A percentile compares a stretch with the other conserved stretches of the same genome.
phyloP scores from a whole-genome alignment of 2,888 invertebrate genomes.

The Epinotia bilunana region DNA sequence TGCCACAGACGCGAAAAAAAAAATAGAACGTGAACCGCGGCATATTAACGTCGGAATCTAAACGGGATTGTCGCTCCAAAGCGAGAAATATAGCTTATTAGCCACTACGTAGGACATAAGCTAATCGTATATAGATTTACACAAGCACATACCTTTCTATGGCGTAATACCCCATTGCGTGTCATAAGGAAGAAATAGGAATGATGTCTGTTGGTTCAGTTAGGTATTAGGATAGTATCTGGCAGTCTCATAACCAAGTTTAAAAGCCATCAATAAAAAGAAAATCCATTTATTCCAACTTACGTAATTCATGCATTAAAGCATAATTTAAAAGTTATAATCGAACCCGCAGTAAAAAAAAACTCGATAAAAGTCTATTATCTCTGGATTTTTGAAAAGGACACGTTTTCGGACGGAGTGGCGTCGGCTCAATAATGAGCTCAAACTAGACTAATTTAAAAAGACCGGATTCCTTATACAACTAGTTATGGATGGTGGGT shows the following conservation, averaged over 20 bases:
- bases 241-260: background rate
- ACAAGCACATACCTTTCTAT: too few species aligned
- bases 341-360: conserved; percentile 47
- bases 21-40: too few species aligned
- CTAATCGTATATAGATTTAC: too few species aligned
- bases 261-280: conserved; percentile 1
- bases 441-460: conserved; percentile 52
- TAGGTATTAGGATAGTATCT: background rate
- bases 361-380: conserved; percentile 61
- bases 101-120: too few species aligned
- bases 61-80: too few species aligned
- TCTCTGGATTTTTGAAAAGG: conserved; percentile 65
- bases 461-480: conserved; percentile 47
- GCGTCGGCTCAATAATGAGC: conserved; percentile 64
- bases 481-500: conserved; percentile 43
- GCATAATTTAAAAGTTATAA: conserved; percentile 46
- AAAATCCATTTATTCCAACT: conserved; percentile 34
- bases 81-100: too few species aligned
- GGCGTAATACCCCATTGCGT: background rate
- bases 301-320: conserved; percentile 46
- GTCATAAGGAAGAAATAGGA: background rate
- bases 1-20: too few species aligned
- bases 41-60: too few species aligned
- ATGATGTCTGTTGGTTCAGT: background rate
- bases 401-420: conserved; percentile 67